Base-by-base conservation (phyloP, 2,888 invertebrate species). In the Cataglyphis albicans region DNA sequence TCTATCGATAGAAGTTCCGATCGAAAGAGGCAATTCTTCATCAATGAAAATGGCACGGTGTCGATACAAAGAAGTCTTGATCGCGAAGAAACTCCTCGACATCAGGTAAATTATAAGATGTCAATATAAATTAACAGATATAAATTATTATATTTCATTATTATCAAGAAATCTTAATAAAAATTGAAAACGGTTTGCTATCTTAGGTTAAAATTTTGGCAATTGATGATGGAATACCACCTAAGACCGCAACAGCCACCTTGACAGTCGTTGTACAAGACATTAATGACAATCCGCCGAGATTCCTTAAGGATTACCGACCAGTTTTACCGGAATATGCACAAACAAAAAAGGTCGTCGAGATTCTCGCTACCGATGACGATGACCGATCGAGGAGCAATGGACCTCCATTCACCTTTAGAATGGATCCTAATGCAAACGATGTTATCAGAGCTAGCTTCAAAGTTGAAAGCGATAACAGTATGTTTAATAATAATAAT, bases 381-480 rank as follows among this genome's bases (percentile, higher is more conserved):
- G 98, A 98, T 93, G 98, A 98, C 94, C 96, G 98, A 88, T 98
- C 98, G 0, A 98, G 98, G 94, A 98, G 98, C 92, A 99, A 99
- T 93, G 99, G 99, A 0, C 99, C 99, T 61, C 99, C 99, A n/a
- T 99, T 99, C 96, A 97, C 98, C 91, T 98, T 99, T 95, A 96
- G 98, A 90, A 96, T 99, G 95, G 98, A 99, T 93, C 98, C 98
- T 57, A 98, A 98, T 90, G 98, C 98, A 4, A 98, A 98, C 94
- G 98, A 99, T 94, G 97, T 98, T 87, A 98, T 99, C 87, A 96
- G 98, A 92, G 98, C 98, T 52, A 98, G 98, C 38, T 99, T 99
- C 95, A 98, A 98, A 96, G 98, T 99, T 76, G 98, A 98, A 95
- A 99, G 99, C 95, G 98, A 99, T 96, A 98, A 98, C 95, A 98